Evolutionary conservation across 2,888 invertebrate genomes (phyloP).

Genomic region (Parnassius orleans): DNA sequence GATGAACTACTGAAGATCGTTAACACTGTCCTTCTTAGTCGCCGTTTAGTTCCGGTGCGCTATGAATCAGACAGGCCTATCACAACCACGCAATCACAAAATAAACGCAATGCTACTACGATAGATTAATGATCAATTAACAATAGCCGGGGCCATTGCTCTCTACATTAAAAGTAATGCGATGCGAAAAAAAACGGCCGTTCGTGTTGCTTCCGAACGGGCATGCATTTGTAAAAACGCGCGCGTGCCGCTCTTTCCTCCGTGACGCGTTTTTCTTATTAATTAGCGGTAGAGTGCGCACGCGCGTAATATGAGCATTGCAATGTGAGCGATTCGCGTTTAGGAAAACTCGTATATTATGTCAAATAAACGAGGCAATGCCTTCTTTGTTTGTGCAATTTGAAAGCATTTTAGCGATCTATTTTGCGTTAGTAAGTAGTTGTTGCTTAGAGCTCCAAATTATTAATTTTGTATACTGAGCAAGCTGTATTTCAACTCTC

Average conservation of each 20-base stretch:
- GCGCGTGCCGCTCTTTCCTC: slow-evolving; percentile 45
- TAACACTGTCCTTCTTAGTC: slow-evolving; percentile 12
- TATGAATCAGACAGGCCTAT: slow-evolving; percentile 6
- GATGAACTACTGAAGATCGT: slow-evolving; percentile 3
- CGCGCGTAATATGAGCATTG: slow-evolving; percentile 30
- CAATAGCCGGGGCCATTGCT: slow-evolving; percentile 20
- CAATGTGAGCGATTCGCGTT: slow-evolving; percentile 7
- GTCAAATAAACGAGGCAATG: slow-evolving; percentile 9
- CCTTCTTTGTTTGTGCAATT: not conserved
- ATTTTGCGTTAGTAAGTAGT: not conserved
- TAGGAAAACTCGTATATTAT: slow-evolving; percentile 18
- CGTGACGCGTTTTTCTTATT: slow-evolving; percentile 48
- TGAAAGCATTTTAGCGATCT: not conserved
- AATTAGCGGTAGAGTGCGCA: slow-evolving; percentile 37
- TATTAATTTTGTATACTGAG: too few species aligned
- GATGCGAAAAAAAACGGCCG: slow-evolving; percentile 34
- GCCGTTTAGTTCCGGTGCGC: slow-evolving; percentile 10
- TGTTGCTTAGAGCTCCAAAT: too few species aligned
- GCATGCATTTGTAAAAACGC: slow-evolving; percentile 41
- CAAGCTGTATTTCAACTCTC: too few species aligned
- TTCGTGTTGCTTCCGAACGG: slow-evolving; percentile 57
- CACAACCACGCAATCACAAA: not conserved
- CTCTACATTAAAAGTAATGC: slow-evolving; percentile 23
- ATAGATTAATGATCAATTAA: slow-evolving; percentile 25
- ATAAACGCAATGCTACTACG: slow-evolving; percentile 2